Base-by-base conservation (phyloP, 2,888 invertebrate species). In the Tridacna gigas region DNA sequence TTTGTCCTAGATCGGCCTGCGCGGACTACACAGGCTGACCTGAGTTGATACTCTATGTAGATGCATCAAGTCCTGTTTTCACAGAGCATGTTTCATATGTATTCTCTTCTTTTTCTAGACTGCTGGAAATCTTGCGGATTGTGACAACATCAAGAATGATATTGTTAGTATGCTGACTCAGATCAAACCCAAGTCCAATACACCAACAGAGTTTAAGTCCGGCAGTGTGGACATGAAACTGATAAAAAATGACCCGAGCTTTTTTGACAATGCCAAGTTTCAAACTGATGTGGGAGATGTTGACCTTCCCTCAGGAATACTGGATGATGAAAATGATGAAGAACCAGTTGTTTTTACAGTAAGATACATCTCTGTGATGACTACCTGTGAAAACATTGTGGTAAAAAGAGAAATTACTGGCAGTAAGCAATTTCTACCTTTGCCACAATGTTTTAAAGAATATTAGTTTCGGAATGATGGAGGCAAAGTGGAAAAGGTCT, bases 161-260 rank as follows among this genome's bases (percentile, higher is more conserved):
- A 22, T 71, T 13, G 22, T 71, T 22, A n/a, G 12, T 22, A 28
- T 47, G 26, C 11, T 71, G 51, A 22, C 25, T 4, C n/a, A 71
- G n/a, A 20, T 71, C 51, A 71, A 71, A 45, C n/a, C 71, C 48
- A 71, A 48, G 51, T 71, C 71, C 11, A 25, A 51, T 25, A 71
- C 45, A 37, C 71, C 71, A 18, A 51, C 51, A 25, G 51, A 51
- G 7, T 51, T 71, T 20, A 51, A 25, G 5, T 51, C 71, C 1
- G 51, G 51, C 12, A 71, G 71, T 25, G 47, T 71, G 71, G 71
- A 71, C 51, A 71, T 71, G 71, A 48, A 51, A n/a, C 22, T 51
- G 5, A 22, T 51, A 3, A 71, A 71, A 51, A 71, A 71, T 13
- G 71, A 71, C 20, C 51, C 71, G 5, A n/a, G 26, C 15, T 71